Evolutionary conservation across 2,797 vertebrate species (phyloP).

Genomic region (Strix occidentalis): DNA sequence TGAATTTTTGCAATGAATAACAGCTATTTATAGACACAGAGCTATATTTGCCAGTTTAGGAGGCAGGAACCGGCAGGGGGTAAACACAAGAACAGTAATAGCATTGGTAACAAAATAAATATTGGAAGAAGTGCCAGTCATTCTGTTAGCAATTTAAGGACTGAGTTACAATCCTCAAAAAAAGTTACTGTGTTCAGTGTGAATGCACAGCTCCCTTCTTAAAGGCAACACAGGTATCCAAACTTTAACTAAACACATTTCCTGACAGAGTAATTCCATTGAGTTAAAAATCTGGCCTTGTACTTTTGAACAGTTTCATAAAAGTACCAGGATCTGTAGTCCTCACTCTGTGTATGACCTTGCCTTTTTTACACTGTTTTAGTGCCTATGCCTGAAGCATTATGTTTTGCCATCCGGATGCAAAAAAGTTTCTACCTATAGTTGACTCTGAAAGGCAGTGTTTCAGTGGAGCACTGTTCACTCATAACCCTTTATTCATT

Average conservation of each 20-base stretch:
- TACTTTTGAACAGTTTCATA: background rate
- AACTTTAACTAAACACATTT: background rate
- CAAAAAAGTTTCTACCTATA: background rate
- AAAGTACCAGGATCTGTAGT: background rate
- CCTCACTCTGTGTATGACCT: background rate
- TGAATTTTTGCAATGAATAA: background rate
- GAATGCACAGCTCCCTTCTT: fast-evolving
- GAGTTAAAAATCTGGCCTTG: background rate
- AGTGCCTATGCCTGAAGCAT: background rate
- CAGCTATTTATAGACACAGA: background rate
- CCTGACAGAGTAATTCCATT: background rate
- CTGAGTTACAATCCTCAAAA: background rate
- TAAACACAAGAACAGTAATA: background rate
- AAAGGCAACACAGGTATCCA: background rate
- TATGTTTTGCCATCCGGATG: background rate
- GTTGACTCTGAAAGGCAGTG: background rate
- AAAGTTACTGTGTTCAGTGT: fast-evolving
- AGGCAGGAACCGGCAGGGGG: background rate
- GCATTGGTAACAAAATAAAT: background rate
- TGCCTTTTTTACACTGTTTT: background rate
- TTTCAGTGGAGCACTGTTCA: background rate
- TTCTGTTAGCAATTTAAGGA: background rate
- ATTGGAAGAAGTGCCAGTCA: background rate
- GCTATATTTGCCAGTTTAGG: background rate
- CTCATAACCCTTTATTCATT: background rate